Percentiles rank a stretch among this genome's conserved stretches.
Conservation (phyloP, 1,140 invertebrate species). For the Reticulitermes speratus region DNA sequence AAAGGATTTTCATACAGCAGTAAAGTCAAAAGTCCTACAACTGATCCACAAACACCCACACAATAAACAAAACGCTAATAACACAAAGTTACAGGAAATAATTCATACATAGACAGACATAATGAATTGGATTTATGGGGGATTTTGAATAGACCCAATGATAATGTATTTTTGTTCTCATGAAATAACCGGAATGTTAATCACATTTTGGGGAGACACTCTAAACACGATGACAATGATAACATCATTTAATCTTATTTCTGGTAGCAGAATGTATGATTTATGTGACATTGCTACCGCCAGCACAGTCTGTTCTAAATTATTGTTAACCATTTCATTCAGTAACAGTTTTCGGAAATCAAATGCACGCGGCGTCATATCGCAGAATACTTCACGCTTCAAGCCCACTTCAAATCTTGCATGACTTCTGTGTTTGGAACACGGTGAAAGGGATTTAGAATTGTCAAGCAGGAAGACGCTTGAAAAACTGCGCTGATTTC, state of each 20-base stretch:
- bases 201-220: constrained; percentile 6
- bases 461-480: too few relatives aligned
- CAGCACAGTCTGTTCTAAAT: background rate
- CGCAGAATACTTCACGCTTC: too few relatives aligned
- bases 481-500: too few relatives aligned
- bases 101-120: background rate
- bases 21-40: background rate
- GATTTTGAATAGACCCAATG: background rate
- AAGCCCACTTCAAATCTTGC: too few relatives aligned
- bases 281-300: background rate
- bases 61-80: background rate
- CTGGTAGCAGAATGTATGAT: background rate
- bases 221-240: background rate
- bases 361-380: too few relatives aligned
- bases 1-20: background rate
- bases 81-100: background rate
- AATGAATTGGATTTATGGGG: constrained; percentile 11
- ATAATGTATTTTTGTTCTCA: background rate
- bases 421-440: too few relatives aligned
- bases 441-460: too few relatives aligned
- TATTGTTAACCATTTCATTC: background rate
- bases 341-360: too few relatives aligned
- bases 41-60: background rate
- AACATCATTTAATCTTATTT: background rate
- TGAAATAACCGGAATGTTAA: background rate